A percentile compares a stretch with the other conserved stretches of the same genome.
Conservation (phyloP, 2,888 invertebrate genomes). For the Drosophila falleni region DNA sequence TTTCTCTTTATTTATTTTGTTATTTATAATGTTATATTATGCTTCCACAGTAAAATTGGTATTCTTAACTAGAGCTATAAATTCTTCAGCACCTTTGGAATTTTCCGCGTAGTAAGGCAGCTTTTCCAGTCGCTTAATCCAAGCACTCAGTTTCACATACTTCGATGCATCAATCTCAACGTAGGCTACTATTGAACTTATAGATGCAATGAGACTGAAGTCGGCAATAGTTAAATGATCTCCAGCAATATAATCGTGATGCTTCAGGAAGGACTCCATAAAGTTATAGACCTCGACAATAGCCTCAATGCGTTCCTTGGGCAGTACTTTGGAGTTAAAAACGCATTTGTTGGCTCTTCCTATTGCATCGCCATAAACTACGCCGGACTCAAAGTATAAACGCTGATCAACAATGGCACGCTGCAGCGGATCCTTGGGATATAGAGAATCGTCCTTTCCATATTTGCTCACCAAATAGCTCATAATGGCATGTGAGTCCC, state of each 20-base stretch:
- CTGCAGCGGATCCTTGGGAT: conserved; percentile 75
- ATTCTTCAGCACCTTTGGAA: conserved; percentile 31
- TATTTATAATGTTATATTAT: conserved; percentile 5
- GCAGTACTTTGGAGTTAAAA: conserved; percentile 25
- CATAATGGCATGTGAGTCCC: conserved; percentile 83
- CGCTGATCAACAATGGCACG: conserved; percentile 72
- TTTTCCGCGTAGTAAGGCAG: conserved; percentile 76
- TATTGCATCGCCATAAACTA: conserved; percentile 27
- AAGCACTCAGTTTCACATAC: conserved; percentile 58
- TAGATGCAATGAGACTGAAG: conserved; percentile 54
- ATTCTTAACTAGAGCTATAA: conserved; percentile 4
- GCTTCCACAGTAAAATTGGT: conserved; percentile 15
- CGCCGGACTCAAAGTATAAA: conserved; percentile 42
- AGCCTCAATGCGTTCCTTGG: conserved; percentile 45
- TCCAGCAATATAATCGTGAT: conserved; percentile 55
- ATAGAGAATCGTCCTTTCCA: conserved; percentile 71
- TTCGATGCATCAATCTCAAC: conserved; percentile 49
- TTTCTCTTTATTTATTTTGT: background rate
- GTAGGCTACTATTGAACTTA: conserved; percentile 10
- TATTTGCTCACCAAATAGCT: conserved; percentile 79
- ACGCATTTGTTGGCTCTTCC: background rate
- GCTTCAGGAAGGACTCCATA: conserved; percentile 51
- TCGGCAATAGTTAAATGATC: conserved; percentile 76
- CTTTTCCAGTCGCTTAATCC: conserved; percentile 66
- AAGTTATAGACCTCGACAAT: conserved; percentile 43